Evolutionary conservation across 2,888 invertebrate species (phyloP).

Genomic region (Melolontha melolontha): DNA sequence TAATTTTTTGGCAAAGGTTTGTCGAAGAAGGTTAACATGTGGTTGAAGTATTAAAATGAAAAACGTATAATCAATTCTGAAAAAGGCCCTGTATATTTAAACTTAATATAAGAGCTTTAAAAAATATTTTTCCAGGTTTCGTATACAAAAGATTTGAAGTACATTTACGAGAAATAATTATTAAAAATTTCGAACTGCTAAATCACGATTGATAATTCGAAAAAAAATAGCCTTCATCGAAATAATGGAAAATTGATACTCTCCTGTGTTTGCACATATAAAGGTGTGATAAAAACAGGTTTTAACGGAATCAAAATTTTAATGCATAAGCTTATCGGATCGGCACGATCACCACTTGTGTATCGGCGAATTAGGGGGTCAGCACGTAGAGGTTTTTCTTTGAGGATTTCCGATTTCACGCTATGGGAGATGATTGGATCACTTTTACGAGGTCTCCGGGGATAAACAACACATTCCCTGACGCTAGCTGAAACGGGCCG

Average conservation of each 20-base stretch:
- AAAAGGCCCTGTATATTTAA: too few species aligned
- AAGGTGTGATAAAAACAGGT: constrained; percentile 14
- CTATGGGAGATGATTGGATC: constrained; percentile 68
- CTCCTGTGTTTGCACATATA: constrained; percentile 1
- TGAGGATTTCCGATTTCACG: constrained; percentile 53
- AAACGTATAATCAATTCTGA: too few species aligned
- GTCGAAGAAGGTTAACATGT: too few species aligned
- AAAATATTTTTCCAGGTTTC: too few species aligned
- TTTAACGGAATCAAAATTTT: constrained; percentile 26
- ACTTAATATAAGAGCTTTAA: too few species aligned
- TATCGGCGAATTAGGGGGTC: constrained; percentile 50
- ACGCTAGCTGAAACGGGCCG: constrained; percentile 34
- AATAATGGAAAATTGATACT: constrained; percentile 1
- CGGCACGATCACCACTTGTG: constrained; percentile 24
- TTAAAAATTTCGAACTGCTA: neutral
- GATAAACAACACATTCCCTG: constrained; percentile 65
- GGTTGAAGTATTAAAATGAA: too few species aligned
- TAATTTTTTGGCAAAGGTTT: too few species aligned
- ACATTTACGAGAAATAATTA: neutral
- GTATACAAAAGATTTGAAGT: neutral
- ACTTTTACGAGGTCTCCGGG: constrained; percentile 67
- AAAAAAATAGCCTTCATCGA: neutral
- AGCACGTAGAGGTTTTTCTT: constrained; percentile 53
- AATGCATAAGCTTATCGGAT: constrained; percentile 24
- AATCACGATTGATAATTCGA: constrained; percentile 10